phyloP scores from a whole-genome alignment of 2,888 invertebrate genomes.

The Patella ulyssiponensis region DNA sequence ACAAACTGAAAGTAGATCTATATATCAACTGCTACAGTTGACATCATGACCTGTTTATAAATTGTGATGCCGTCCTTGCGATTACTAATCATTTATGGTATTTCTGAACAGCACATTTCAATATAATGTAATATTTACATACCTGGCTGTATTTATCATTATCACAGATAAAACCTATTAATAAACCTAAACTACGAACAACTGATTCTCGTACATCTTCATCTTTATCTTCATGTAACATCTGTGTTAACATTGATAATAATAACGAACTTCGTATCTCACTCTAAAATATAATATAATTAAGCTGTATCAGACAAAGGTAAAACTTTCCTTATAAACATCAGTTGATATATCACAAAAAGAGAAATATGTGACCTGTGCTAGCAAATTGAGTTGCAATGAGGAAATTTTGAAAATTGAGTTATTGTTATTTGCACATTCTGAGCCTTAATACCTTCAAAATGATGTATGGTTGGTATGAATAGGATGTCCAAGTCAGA shows the following conservation, averaged over 20 bases:
- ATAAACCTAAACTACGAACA: conserved; percentile 77
- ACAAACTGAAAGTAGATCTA: too few relatives aligned
- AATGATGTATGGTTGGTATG: too few relatives aligned
- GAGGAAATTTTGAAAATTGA: too few relatives aligned
- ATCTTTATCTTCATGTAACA: conserved; percentile 80
- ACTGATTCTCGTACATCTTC: conserved; percentile 78
- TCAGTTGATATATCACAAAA: too few relatives aligned
- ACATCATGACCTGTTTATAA: too few relatives aligned
- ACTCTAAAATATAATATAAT: conserved; percentile 70
- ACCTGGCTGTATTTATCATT: conserved; percentile 78
- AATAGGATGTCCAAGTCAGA: too few relatives aligned
- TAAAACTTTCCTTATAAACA: too few relatives aligned
- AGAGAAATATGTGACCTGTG: too few relatives aligned
- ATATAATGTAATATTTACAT: conserved; percentile 11
- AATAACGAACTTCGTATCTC: conserved; percentile 80
- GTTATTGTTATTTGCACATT: too few relatives aligned
- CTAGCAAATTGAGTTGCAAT: too few relatives aligned
- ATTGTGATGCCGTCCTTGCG: not conserved
- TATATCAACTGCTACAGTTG: too few relatives aligned
- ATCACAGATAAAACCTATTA: conserved; percentile 79
- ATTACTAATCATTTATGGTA: not conserved
- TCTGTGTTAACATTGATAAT: conserved; percentile 82
- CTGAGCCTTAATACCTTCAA: too few relatives aligned
- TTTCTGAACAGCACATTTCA: not conserved
- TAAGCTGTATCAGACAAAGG: not conserved